These are phyloP conservation scores for Euura lappo DNA, from an alignment of 1,140 invertebrate genomes.

Conservation along the genomic window DNA sequence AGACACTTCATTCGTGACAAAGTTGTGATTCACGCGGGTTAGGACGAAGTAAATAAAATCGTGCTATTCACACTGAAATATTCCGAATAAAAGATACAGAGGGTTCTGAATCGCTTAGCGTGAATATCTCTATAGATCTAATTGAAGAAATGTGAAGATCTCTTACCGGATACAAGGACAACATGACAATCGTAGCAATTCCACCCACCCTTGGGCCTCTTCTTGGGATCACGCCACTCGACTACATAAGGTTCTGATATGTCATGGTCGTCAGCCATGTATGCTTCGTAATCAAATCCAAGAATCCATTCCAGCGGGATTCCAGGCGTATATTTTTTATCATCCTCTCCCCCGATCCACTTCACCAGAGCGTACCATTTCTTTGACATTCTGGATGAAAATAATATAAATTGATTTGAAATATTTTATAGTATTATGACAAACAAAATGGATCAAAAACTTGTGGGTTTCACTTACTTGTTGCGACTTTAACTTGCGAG, in stretches of 20 bases:
- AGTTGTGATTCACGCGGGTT: too few species aligned
- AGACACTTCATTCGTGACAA: too few species aligned
- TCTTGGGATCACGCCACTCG: conserved; percentile 14
- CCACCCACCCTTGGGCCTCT: conserved; percentile 17
- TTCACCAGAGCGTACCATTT: conserved; percentile 14
- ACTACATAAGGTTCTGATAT: conserved; percentile 7
- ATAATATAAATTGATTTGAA: not conserved
- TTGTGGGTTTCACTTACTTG: not conserved
- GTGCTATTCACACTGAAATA: too few species aligned
- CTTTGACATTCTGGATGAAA: conserved; percentile 14
- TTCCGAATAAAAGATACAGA: too few species aligned
- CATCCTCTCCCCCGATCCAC: conserved; percentile 14
- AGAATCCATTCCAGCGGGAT: conserved; percentile 13
- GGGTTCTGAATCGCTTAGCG: too few species aligned
- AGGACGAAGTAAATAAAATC: too few species aligned
- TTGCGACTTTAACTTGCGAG: not conserved
- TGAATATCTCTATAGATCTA: not conserved
- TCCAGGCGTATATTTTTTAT: conserved; percentile 15
- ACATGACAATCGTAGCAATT: conserved; percentile 5
- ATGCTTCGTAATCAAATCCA: conserved; percentile 6
- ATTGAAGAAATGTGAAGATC: not conserved
- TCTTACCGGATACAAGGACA: conserved; percentile 16
- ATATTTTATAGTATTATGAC: not conserved
- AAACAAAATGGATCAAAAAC: too few species aligned
- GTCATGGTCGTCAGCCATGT: conserved; percentile 11